Conservation (phyloP, 2,888 invertebrate species). For the Eristalis pertinax region DNA sequence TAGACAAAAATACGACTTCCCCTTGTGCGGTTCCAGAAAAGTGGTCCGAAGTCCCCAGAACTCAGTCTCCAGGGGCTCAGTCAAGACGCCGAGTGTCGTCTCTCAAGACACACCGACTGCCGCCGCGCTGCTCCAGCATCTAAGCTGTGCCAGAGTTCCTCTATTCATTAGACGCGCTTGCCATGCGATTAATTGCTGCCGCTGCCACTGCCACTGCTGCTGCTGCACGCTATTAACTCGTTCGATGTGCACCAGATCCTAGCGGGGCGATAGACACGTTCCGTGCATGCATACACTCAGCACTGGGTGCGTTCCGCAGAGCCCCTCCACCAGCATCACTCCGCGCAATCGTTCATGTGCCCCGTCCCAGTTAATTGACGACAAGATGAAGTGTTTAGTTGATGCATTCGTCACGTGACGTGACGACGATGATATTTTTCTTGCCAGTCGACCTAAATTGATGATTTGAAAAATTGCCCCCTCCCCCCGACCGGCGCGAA, state of each 20-base stretch:
- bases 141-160: slow-evolving; percentile 23
- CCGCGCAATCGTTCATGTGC: slow-evolving; percentile 24
- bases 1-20: slow-evolving; percentile 60
- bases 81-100: slow-evolving; percentile 5
- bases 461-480: slow-evolving; percentile 50
- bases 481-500: slow-evolving; percentile 5
- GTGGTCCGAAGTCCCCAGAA: slow-evolving; percentile 1
- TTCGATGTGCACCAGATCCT: slow-evolving; percentile 70
- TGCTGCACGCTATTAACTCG: slow-evolving; percentile 71
- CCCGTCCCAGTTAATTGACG: slow-evolving; percentile 70
- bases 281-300: slow-evolving; percentile 45
- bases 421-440: slow-evolving; percentile 40
- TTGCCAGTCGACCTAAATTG: slow-evolving; percentile 65
- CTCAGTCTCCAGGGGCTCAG: neutral
- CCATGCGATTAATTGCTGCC: slow-evolving; percentile 67
- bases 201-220: slow-evolving; percentile 46
- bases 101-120: slow-evolving; percentile 1
- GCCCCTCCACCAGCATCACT: slow-evolving; percentile 60
- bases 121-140: slow-evolving; percentile 13
- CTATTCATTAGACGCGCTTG: slow-evolving; percentile 70
- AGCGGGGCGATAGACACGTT: slow-evolving; percentile 55
- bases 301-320: slow-evolving; percentile 4
- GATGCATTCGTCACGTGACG: slow-evolving; percentile 71
- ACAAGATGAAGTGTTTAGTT: slow-evolving; percentile 69
- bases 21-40: slow-evolving; percentile 60